phyloP scores from a whole-genome alignment of 1,140 invertebrate genomes.

The Euwallacea fornicatus region DNA sequence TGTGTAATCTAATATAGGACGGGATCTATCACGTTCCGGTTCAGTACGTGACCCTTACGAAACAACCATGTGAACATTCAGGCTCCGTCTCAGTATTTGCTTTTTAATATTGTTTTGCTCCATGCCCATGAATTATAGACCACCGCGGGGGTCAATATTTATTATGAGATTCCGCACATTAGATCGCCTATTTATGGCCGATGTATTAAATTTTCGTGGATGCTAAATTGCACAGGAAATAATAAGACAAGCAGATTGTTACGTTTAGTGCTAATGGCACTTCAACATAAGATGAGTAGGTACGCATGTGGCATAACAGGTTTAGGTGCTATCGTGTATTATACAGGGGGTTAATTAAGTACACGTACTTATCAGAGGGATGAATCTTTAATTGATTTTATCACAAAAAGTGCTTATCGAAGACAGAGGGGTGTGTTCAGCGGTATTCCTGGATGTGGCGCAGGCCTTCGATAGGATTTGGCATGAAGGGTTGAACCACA shows the following conservation, averaged over 20 bases:
- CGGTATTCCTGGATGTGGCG: too few species aligned
- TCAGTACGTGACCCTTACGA: constrained; percentile 49
- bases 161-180: constrained; percentile 34
- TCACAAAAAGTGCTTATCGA: too few species aligned
- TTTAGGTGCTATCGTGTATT: too few species aligned
- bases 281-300: too few species aligned
- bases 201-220: constrained; percentile 19
- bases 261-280: neutral
- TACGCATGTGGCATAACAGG: too few species aligned
- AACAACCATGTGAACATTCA: constrained; percentile 50
- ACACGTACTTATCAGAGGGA: too few species aligned
- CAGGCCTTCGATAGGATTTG: too few species aligned
- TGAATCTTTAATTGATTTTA: too few species aligned
- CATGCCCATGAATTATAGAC: constrained; percentile 31
- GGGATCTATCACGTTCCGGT: constrained; percentile 50
- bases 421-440: too few species aligned
- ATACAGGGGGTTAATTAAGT: too few species aligned
- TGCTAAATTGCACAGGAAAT: constrained; percentile 10
- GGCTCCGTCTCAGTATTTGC: constrained; percentile 42
- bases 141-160: constrained; percentile 33
- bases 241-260: constrained; percentile 6
- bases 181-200: constrained; percentile 15
- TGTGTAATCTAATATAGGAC: constrained; percentile 51
- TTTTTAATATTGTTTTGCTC: constrained; percentile 44
- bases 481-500: too few species aligned